These are phyloP conservation scores for Alosa alosa DNA, from an alignment of 2,113 vertebrate species.

Conservation along the genomic window DNA sequence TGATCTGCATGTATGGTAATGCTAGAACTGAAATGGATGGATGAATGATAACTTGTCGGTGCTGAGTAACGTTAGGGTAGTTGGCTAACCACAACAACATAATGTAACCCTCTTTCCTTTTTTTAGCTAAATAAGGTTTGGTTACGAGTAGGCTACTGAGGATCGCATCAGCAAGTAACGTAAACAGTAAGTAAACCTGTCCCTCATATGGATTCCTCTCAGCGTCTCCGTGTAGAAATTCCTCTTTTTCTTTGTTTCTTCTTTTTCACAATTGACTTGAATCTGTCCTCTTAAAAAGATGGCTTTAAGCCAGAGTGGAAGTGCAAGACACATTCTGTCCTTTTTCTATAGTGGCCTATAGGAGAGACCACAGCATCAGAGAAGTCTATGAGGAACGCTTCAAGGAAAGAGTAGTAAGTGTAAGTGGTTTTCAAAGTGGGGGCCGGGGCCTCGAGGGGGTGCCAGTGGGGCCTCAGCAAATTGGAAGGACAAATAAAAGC, in stretches of 20 bases:
- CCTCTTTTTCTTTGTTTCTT: no score
- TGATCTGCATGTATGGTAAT: no score
- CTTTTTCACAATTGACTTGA: neutral
- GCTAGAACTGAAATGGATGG: no score
- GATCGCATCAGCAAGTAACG: neutral
- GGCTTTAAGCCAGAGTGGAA: no score
- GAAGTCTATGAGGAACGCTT: slow-evolving; percentile 56
- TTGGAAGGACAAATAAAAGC: no score
- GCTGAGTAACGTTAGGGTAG: neutral
- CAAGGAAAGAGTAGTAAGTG: slow-evolving; percentile 59
- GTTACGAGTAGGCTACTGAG: neutral
- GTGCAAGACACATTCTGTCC: neutral
- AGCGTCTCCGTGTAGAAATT: neutral
- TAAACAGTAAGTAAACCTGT: neutral
- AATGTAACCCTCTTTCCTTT: neutral
- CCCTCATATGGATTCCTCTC: neutral
- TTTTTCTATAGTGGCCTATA: slow-evolving; percentile 43
- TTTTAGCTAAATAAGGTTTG: neutral
- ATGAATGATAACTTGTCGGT: no score
- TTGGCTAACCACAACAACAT: neutral
- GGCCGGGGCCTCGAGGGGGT: no score
- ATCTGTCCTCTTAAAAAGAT: neutral
- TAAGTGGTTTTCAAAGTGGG: no score
- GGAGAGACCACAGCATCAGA: slow-evolving; percentile 41
- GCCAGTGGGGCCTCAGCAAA: no score